Evolutionary conservation across 2,113 vertebrate species (phyloP), one percentile per base, ranked within the genome.

Genomic region (Narcine bancroftii): DNA sequence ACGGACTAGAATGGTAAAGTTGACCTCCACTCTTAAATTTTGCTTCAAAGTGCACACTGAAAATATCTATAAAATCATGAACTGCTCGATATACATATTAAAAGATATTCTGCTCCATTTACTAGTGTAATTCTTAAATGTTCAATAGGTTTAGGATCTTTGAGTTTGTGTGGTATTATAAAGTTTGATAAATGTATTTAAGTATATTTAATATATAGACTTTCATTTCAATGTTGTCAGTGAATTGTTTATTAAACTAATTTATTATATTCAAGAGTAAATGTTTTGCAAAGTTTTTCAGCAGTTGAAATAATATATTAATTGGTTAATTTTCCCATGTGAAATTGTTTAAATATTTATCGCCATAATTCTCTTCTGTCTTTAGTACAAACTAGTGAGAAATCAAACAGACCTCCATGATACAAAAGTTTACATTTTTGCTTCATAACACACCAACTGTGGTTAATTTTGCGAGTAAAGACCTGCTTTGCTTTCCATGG

Each of bases 331-430:
- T 81, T 60, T 85, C 50, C 81, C 13, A 85, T 11, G 36, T 85
- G 81, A 53, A 85, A 85, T 60, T 53, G 33, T 85, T 79, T 85
- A 85, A 85, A 85, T 85, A 85, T 85, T 60, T 85, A 85, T 85
- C 33, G n/a, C 11, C 81, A 60, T n/a, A 36, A n/a, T 85, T 85
- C 81, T 60, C 50, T 56, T 60, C 81, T 60, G 50, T 13, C 72
- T 6, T 36, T 56, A 26, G 29, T 53, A 56, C 29, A 36, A 60
- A 60, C 56, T 60, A 17, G 53, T 85, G 50, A 85, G 56, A 85
- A 85, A 85, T 85, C 33, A 4, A 85, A n/a, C 33, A 36, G 33
- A 36, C 50, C 50, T 85, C 47, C 53, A 47, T 19, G n/a, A 56
- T 2, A 36, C 33, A 60, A 85, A 50, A 85, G 13, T 56, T 53